Base-by-base conservation (phyloP, 37 sponge, comb jelly and placozoan genomes). In the Geodia barretti region DNA sequence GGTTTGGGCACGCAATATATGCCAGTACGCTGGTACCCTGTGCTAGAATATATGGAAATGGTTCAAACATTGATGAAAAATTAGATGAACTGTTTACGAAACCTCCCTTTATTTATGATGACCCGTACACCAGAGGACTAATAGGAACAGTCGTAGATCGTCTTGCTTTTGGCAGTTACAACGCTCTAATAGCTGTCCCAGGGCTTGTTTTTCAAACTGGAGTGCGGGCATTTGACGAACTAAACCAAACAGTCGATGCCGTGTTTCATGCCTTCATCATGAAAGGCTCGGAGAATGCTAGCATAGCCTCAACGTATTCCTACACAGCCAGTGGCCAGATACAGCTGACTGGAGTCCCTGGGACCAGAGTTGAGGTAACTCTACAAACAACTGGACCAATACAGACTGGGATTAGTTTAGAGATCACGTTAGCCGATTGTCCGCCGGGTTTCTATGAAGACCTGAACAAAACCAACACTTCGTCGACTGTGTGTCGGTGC, bases 371-470 rank as follows among this genome's bases (percentile, higher is more conserved):
- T 23, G 3, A 23, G 29, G 7, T 73, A 1, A 39, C 4, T 4
- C 67, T 82, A 19, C 47, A 61, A 14, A 82, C 83, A 63, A 37
- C 59, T 5, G 33, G 42, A 36, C 11, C 17, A 7, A 11, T 23
- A 2, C 21, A 29, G 34, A 24, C 73, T n/a, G 33, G 25, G 8
- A 37, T 25, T 1, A 63, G 60, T 19, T 3, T 82, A 11, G 23
- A 64, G 4, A 61, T 36, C 36, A 30, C 8, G 0, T 63, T 84
- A 2, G 25, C 14, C 14, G 1, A 41, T 3, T 84, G 85, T 77
- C 85, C 85, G 8, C 85, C 85, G 2, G 85, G 85, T 20, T 77
- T 67, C 41, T 21, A 41, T 23, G 19, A 59, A 33, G 7, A 82
- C 33, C n/a, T n/a, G n/a, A n/a, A n/a, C n/a, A n/a, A n/a, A n/a